phyloP scores from a whole-genome alignment of 2,797 vertebrate genomes.

The Esox masquinongy region DNA sequence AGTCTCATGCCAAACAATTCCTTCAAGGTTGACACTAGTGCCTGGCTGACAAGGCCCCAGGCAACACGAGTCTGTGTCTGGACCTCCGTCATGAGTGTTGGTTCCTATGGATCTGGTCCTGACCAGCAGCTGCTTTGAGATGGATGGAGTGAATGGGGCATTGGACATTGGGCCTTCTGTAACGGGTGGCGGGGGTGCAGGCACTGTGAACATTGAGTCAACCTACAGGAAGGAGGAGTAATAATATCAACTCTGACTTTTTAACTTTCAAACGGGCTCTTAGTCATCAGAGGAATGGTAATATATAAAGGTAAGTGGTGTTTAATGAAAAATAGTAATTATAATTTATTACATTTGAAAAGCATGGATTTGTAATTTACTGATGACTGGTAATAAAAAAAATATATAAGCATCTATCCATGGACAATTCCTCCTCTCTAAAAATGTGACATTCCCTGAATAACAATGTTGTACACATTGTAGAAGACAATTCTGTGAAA shows the following conservation, averaged over 20 bases:
- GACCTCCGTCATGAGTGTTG: constrained; percentile 87
- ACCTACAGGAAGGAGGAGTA: constrained; percentile 73
- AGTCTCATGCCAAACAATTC: constrained; percentile 98
- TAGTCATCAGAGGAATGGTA: not conserved
- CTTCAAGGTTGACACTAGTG: constrained; percentile 98
- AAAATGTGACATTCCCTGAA: not conserved
- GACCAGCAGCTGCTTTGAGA: constrained; percentile 86
- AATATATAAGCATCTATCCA: not conserved
- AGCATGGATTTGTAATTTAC: not conserved
- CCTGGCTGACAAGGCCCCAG: constrained; percentile 96
- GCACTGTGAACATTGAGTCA: constrained; percentile 91
- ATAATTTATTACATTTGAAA: not conserved
- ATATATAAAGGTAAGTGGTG: not conserved
- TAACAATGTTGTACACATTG: not conserved
- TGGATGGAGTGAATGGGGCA: constrained; percentile 70
- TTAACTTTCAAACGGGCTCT: not conserved
- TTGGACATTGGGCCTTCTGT: constrained; percentile 70
- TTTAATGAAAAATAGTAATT: not conserved
- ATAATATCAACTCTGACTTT: not conserved
- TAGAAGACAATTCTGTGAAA: not conserved
- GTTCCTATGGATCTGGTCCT: constrained; percentile 94
- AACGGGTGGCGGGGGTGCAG: constrained; percentile 80
- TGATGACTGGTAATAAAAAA: not conserved
- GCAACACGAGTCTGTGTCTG: constrained; percentile 86
- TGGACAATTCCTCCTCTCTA: not conserved